Percentiles rank a stretch among this genome's conserved stretches.
Conservation (phyloP, 2,113 vertebrate species). For the Girardinichthys multiradiatus region DNA sequence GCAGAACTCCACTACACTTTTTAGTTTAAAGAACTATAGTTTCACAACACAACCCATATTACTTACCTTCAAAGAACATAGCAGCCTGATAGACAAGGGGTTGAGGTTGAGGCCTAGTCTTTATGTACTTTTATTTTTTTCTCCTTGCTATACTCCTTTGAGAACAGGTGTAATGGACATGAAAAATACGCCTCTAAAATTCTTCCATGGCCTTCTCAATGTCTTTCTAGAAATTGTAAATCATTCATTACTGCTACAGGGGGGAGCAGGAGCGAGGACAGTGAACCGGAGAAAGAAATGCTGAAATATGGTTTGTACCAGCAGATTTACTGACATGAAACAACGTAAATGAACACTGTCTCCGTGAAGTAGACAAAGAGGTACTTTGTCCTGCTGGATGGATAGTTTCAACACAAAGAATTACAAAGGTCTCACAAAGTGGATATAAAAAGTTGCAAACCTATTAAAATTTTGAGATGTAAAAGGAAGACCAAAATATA, state of each 20-base stretch:
- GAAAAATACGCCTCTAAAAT: constrained; percentile 72
- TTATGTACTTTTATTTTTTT: constrained; percentile 46
- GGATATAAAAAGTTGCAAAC: background rate
- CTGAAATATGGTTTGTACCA: constrained; percentile 21
- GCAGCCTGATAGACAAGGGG: constrained; percentile 31
- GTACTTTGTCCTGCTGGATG: constrained; percentile 14
- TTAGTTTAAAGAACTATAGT: constrained; percentile 8
- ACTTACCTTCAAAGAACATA: constrained; percentile 38
- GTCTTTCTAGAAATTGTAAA: constrained; percentile 67
- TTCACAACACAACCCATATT: constrained; percentile 33
- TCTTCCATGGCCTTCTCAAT: constrained; percentile 52
- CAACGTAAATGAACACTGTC: constrained; percentile 12
- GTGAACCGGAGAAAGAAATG: constrained; percentile 10
- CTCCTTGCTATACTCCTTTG: constrained; percentile 27
- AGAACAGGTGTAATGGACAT: constrained; percentile 66
- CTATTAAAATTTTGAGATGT: background rate
- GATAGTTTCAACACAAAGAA: constrained; percentile 1
- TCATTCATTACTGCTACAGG: constrained; percentile 62
- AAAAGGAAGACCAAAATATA: background rate
- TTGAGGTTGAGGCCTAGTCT: constrained; percentile 9
- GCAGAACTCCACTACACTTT: constrained; percentile 29
- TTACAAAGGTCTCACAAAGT: constrained; percentile 9
- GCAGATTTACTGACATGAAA: constrained; percentile 15
- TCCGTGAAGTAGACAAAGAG: constrained; percentile 19
- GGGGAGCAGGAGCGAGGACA: constrained; percentile 24